These are phyloP conservation scores for Beaufortia kweichowensis DNA, from an alignment of 2,113 vertebrate genomes.

Conservation along the genomic window DNA sequence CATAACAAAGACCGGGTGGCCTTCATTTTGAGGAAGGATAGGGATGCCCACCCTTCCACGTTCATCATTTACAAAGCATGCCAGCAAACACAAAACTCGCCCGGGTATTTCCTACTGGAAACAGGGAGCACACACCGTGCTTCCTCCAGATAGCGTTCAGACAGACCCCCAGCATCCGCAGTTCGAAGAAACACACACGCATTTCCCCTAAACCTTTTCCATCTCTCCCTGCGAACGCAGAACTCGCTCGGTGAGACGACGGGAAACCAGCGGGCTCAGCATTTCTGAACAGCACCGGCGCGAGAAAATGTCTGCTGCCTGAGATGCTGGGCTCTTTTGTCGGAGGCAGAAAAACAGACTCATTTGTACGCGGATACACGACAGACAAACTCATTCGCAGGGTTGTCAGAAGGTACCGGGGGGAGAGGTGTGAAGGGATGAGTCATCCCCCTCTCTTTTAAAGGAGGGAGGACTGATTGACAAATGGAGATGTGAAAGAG, in stretches of 20 bases:
- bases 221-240: background rate
- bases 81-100: background rate
- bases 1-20: conserved; percentile 16
- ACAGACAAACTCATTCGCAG: background rate
- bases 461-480: background rate
- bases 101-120: conserved; percentile 33
- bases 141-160: conserved; percentile 52
- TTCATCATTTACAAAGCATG: conserved; percentile 14
- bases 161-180: conserved; percentile 33
- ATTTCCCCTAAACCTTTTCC: background rate
- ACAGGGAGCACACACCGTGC: conserved; percentile 33
- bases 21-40: conserved; percentile 50
- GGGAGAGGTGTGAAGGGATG: conserved; percentile 50
- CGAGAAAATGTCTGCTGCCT: conserved; percentile 20
- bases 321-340: conserved; percentile 11
- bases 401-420: conserved; percentile 24
- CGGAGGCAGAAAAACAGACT: conserved; percentile 10
- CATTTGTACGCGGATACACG: conserved; percentile 5
- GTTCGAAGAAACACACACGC: conserved; percentile 8
- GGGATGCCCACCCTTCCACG: conserved; percentile 44
- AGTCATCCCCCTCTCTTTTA: conserved; percentile 43
- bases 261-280: conserved; percentile 10
- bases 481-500: conserved; percentile 39
- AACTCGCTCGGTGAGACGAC: background rate
- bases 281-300: conserved; percentile 2